Percentiles rank a stretch among this genome's conserved stretches.
Conservation (phyloP, 2,113 vertebrate genomes). For the Arenaria interpres region DNA sequence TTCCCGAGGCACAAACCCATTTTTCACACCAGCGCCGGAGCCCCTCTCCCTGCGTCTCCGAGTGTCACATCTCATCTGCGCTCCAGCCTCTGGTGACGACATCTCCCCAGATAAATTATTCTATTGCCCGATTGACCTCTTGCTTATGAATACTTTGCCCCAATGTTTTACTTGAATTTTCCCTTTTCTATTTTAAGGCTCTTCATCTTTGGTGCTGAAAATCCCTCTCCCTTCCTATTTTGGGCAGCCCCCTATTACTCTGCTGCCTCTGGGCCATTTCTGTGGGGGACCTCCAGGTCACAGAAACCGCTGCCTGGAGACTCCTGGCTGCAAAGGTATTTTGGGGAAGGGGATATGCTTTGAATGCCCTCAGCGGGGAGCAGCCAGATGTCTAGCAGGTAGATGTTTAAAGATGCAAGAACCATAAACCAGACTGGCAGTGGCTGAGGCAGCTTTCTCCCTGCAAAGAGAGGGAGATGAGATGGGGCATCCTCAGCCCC, state of each 20-base stretch:
- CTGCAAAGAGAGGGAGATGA: neutral
- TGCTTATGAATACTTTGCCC: neutral
- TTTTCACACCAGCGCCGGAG: neutral
- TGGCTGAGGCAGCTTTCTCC: neutral
- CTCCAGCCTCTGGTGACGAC: neutral
- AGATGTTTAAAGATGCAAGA: neutral
- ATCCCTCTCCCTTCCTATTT: neutral
- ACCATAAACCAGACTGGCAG: neutral
- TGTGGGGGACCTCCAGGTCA: neutral
- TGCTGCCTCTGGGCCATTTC: neutral
- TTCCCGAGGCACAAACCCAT: neutral
- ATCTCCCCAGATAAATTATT: constrained; percentile 33
- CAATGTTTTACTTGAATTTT: neutral
- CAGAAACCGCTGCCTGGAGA: neutral
- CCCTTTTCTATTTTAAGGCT: neutral
- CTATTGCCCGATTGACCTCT: constrained; percentile 34
- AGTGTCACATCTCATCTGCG: constrained; percentile 60
- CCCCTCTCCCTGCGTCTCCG: neutral
- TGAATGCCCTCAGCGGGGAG: neutral
- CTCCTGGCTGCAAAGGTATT: rapidly evolving
- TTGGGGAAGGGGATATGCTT: neutral
- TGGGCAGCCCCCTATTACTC: neutral
- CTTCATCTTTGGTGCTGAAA: neutral
- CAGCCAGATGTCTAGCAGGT: neutral
- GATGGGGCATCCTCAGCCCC: neutral